These are phyloP conservation scores for Tragelaphus scriptus DNA, from an alignment of 2,113 vertebrate species.

Conservation along the genomic window DNA sequence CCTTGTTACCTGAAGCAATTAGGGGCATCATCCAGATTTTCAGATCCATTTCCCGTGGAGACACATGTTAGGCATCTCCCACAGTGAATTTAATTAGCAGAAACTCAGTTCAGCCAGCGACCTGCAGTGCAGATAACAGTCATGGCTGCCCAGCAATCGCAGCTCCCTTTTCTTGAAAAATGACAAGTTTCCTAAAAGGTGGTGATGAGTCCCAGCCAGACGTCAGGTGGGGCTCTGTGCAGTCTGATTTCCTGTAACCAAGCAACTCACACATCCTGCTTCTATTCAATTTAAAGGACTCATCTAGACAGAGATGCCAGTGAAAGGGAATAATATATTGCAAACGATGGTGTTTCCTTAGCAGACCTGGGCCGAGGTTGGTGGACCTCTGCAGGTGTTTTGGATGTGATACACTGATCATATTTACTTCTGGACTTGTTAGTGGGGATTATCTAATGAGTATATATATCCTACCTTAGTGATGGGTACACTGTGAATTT, in stretches of 20 bases:
- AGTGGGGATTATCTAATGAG: constrained; percentile 21
- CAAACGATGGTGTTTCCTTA: not conserved
- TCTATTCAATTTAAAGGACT: constrained; percentile 45
- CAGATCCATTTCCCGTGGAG: constrained; percentile 68
- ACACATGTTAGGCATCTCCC: constrained; percentile 73
- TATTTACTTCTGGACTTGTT: constrained; percentile 40
- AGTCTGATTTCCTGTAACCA: constrained; percentile 43
- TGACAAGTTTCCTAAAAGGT: constrained; percentile 57
- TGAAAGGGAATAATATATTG: constrained; percentile 23
- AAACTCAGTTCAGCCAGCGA: constrained; percentile 52
- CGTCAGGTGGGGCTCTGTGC: constrained; percentile 37
- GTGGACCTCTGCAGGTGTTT: constrained; percentile 10
- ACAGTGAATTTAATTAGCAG: constrained; percentile 81
- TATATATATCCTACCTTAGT: constrained; percentile 19
- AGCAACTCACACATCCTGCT: constrained; percentile 42
- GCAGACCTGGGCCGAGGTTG: not conserved
- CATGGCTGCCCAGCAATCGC: not conserved
- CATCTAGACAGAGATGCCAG: not conserved
- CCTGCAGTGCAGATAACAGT: constrained; percentile 68
- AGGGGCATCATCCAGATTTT: constrained; percentile 74
- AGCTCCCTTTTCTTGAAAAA: constrained; percentile 40
- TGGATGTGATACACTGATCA: not conserved
- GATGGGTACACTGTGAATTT: not conserved
- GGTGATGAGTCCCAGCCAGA: constrained; percentile 40
- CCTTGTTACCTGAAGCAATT: constrained; percentile 79